A percentile compares a stretch with the other conserved stretches of the same genome.
These are phyloP conservation scores for Drosophila merina DNA, from an alignment of 2,888 invertebrate species.

Conservation along the genomic window DNA sequence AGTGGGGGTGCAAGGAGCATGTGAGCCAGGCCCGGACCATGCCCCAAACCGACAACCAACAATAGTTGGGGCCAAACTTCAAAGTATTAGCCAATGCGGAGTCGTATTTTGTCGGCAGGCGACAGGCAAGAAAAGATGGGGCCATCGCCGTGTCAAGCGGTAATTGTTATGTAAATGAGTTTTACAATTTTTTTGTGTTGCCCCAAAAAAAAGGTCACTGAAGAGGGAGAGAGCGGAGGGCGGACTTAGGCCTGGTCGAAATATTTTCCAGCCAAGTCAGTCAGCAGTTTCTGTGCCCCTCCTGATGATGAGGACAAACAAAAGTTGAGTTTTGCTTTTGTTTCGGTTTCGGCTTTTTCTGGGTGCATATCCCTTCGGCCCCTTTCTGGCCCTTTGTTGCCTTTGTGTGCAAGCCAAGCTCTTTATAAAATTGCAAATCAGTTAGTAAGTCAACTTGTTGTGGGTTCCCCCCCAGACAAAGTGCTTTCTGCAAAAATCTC, in stretches of 20 bases:
- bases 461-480: constrained; percentile 11
- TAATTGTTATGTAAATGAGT: constrained; percentile 79
- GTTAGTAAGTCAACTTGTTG: constrained; percentile 74
- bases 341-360: constrained; percentile 28
- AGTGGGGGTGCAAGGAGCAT: constrained; percentile 16
- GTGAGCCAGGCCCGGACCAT: constrained; percentile 9
- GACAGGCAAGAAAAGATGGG: constrained; percentile 2
- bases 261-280: constrained; percentile 47
- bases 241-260: constrained; percentile 39
- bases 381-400: neutral
- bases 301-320: constrained; percentile 42
- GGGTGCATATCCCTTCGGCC: constrained; percentile 24
- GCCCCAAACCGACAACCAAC: constrained; percentile 16
- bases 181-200: constrained; percentile 75
- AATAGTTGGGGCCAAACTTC: constrained; percentile 38
- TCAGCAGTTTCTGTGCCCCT: constrained; percentile 58
- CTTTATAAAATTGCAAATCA: constrained; percentile 79
- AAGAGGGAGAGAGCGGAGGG: constrained; percentile 13
- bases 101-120: constrained; percentile 4
- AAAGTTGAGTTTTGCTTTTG: constrained; percentile 49
- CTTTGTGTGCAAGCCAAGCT: constrained; percentile 52
- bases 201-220: constrained; percentile 66
- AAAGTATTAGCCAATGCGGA: constrained; percentile 41
- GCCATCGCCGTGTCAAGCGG: constrained; percentile 42
- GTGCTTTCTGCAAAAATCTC: constrained; percentile 58